phyloP scores from a whole-genome alignment of 2,888 invertebrate genomes.

The Schizaphis graminum region DNA sequence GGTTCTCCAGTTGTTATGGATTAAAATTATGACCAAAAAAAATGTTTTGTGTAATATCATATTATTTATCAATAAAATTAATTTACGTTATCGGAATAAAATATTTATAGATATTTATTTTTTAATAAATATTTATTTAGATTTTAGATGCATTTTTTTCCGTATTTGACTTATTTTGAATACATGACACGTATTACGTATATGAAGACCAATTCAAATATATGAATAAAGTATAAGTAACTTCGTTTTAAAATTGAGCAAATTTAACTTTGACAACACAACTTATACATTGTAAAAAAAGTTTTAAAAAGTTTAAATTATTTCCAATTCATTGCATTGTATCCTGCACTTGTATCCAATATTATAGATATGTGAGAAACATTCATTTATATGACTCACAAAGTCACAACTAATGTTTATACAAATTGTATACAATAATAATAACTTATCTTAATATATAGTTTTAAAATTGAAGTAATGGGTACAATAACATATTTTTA shows the following conservation, averaged over 20 bases:
- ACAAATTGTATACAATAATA: background rate
- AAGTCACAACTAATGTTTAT: background rate
- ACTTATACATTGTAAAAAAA: background rate
- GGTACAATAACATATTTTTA: background rate
- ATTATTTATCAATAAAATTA: background rate
- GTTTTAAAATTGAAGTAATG: background rate
- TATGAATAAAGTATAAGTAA: constrained; percentile 10
- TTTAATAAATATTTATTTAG: background rate
- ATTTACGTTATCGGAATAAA: background rate
- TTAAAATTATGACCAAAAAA: background rate
- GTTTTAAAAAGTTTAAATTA: constrained; percentile 25
- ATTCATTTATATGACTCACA: background rate
- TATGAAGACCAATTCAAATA: background rate
- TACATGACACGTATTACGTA: background rate
- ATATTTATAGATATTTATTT: background rate
- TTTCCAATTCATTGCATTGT: background rate
- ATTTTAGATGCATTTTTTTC: background rate
- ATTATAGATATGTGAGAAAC: background rate
- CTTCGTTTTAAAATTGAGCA: background rate
- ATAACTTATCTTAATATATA: background rate
- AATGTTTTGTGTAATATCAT: background rate
- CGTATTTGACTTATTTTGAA: background rate
- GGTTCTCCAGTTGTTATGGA: background rate
- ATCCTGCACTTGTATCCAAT: background rate
- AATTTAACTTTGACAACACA: background rate